Evolutionary conservation across 2,888 invertebrate species (phyloP), one percentile per base, ranked within the genome.

Genomic region (Cryptocheilus praepositus): DNA sequence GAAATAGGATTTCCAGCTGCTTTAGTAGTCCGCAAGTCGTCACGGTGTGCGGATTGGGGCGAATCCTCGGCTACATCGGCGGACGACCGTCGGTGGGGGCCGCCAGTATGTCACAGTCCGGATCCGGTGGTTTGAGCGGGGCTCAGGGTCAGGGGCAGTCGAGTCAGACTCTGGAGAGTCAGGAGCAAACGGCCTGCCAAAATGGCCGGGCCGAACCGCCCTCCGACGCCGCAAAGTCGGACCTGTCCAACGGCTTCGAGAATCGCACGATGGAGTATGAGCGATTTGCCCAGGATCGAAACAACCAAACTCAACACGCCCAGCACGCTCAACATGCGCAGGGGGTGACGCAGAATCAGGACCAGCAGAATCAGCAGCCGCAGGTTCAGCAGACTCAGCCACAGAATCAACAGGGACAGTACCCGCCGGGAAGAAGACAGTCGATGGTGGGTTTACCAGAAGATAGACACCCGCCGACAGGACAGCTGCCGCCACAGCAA

Each of bases 31-130:
- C 73, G 60, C 58, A 85, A 86, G 71, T 82, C 81, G 81, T 79
- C 87, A 88, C 87, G 77, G 87, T 87, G 87, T 87, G 87, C 59
- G 87, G 87, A 76, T 77, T 87, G 78, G 86, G 86, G 83, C 86
- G 87, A 83, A 87, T 88, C 54, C 85, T 88, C 77, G 88, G 87
- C 87, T 87, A 86, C 85, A 88, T 88, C 88, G 88, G 87, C 87
- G 87, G 86, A 74, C 82, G 87, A 81, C 87, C 87, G 84, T 85
- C 85, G 88, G 87, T 88, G 86, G 84, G 82, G 76, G 86, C 87
- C 88, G 81, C 84, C 81, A 77, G 55, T 59, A 88, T 88, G 88
- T 88, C 88, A 64, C 86, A 87, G 61, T 84, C 85, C 8, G 83
- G 83, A 19, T 83, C 85, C 19, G 81, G 81, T 16, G 85, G 84